Base-by-base conservation (phyloP, 1,140 invertebrate species). In the Ips nitidus region DNA sequence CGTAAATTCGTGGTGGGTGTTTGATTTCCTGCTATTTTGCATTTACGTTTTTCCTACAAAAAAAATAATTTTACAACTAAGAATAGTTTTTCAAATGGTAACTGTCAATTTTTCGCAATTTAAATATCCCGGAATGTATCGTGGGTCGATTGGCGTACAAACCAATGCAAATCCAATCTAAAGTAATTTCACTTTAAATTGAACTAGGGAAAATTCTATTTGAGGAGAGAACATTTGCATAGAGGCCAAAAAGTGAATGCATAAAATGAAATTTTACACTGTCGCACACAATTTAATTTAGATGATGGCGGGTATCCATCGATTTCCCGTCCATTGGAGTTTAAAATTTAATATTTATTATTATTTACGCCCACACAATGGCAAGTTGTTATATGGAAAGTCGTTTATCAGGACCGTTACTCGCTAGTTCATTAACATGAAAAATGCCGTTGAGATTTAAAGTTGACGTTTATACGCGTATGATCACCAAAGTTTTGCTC, bases 251-350 rank as follows among this genome's bases (percentile, higher is more conserved):
- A 58, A 58, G 45, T 58, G 56, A 41, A 58, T 40, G 41, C 36
- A 58, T 40, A 58, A 58, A 58, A 58, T 58, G 45, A 58, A 41
- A 41, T 58, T 58, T 58, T 58, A 40, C 56, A 41, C 56, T 58
- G 22, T 58, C 2, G 56, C 39, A 58, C 38, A 58, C 38, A 58
- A 41, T 58, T 58, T 58, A 8, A 40, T 41, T 58, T 7, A 58
- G 53, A 56, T 37, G 39, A 56, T 56, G 8, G 53, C 22, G 7
- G 39, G 36, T n/a, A 36, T 5, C 36, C 4, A 37, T 6, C 4
- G 4, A 41, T 41, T 41, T 58, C 41, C 38, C 7, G 56, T 40
- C 7, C 39, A 41, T n/a, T 58, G 40, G 41, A 58, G 41, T 22
- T 40, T 8, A 50, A 22, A 50, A 50, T 50, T 50, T 50, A 50